phyloP scores from a whole-genome alignment of 2,888 invertebrate genomes.

The Cosmia pyralina region DNA sequence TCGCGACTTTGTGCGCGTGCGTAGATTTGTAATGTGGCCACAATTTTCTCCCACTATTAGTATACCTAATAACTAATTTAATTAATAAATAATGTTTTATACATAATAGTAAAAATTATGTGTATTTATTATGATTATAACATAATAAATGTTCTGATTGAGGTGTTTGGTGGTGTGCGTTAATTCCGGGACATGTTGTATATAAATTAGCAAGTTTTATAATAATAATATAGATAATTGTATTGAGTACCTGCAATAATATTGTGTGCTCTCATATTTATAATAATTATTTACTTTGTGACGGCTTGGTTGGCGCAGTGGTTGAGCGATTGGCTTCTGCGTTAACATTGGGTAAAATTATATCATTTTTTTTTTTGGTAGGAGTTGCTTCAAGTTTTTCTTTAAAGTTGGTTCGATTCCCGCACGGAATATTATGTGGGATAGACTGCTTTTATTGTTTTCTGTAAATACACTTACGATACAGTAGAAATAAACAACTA shows the following conservation, averaged over 20 bases:
- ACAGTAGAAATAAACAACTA: background rate
- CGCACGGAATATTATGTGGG: slow-evolving; percentile 17
- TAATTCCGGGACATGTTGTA: too few relatives aligned
- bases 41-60: too few relatives aligned
- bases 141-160: too few relatives aligned
- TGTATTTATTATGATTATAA: too few relatives aligned
- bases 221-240: too few relatives aligned
- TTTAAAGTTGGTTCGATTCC: slow-evolving; percentile 12
- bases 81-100: too few relatives aligned
- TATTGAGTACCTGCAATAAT: background rate
- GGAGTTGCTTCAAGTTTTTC: slow-evolving; percentile 16
- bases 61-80: too few relatives aligned
- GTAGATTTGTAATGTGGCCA: too few relatives aligned
- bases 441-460: slow-evolving; percentile 8
- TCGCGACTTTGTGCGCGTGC: too few relatives aligned
- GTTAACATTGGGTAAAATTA: slow-evolving; percentile 27
- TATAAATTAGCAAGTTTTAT: too few relatives aligned
- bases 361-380: slow-evolving; percentile 10
- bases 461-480: slow-evolving; percentile 1
- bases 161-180: too few relatives aligned
- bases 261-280: slow-evolving; percentile 11
- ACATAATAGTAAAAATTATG: too few relatives aligned
- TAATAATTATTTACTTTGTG: slow-evolving; percentile 30
- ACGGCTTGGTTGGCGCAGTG: slow-evolving; percentile 31
- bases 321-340: slow-evolving; percentile 26